phyloP scores from a whole-genome alignment of 2,113 vertebrate genomes.

The Thamnophis sirtalis region DNA sequence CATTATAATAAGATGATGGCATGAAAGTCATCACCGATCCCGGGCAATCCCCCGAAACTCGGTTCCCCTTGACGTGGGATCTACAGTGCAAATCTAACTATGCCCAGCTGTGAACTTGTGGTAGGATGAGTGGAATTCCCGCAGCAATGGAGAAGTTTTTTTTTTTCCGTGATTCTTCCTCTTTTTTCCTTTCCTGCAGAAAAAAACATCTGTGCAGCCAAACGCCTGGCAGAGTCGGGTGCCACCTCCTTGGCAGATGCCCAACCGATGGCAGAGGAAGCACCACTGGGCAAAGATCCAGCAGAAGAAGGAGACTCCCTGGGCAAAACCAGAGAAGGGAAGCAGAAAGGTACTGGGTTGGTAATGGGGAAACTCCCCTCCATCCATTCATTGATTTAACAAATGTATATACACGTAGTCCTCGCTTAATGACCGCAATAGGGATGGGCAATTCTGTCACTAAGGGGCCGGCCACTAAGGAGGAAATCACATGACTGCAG shows the following conservation, averaged over 20 bases:
- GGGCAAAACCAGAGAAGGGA: neutral
- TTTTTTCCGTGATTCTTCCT: too few species aligned
- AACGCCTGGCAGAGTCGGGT: constrained; percentile 67
- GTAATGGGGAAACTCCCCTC: neutral
- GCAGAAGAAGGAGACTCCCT: constrained; percentile 1
- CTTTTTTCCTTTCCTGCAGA: constrained; percentile 46
- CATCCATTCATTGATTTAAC: neutral
- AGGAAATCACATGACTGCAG: too few species aligned
- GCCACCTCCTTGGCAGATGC: constrained; percentile 31
- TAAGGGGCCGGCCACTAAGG: too few species aligned
- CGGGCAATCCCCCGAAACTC: too few species aligned
- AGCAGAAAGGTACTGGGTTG: accelerated
- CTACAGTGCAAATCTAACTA: too few species aligned
- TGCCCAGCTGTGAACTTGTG: too few species aligned
- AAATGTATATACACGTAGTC: too few species aligned
- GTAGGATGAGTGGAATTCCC: neutral
- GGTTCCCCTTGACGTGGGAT: too few species aligned
- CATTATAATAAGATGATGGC: too few species aligned
- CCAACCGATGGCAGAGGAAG: constrained; percentile 9
- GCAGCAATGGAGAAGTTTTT: neutral
- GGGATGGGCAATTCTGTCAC: too few species aligned
- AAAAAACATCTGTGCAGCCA: constrained; percentile 65
- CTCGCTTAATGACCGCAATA: too few species aligned
- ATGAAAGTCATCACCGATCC: too few species aligned
- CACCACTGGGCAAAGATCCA: neutral